phyloP scores from a whole-genome alignment of 2,113 vertebrate species.

The Tachysurus vachellii region DNA sequence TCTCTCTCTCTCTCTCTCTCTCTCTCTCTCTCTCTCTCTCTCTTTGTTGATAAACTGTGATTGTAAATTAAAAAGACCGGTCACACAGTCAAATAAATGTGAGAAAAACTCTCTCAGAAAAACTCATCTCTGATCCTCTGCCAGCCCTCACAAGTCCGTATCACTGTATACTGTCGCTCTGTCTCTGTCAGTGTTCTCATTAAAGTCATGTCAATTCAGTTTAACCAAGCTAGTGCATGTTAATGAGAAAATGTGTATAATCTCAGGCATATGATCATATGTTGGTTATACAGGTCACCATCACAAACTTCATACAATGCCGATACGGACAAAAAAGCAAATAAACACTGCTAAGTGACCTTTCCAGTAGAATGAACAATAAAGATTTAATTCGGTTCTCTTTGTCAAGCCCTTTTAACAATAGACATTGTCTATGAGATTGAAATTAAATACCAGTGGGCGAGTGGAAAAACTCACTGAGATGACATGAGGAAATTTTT shows the following conservation, averaged over 20 bases:
- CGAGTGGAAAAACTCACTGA: neutral
- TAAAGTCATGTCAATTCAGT: neutral
- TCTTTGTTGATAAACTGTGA: too few species aligned
- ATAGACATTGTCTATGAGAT: neutral
- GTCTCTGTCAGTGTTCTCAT: neutral
- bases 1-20: too few species aligned
- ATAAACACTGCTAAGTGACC: neutral
- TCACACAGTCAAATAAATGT: neutral
- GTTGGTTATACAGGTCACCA: neutral
- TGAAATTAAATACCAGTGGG: neutral
- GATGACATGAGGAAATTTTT: neutral
- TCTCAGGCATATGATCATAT: neutral
- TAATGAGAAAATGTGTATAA: neutral
- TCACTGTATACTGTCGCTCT: neutral
- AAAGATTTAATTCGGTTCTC: neutral
- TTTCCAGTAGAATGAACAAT: neutral
- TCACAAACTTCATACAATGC: neutral
- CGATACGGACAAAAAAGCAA: neutral
- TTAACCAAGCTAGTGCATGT: neutral
- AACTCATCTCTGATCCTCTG: constrained; percentile 1
- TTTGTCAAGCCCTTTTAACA: neutral
- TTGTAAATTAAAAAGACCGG: neutral
- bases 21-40: too few species aligned
- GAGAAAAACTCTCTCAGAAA: neutral
- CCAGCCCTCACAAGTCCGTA: neutral